These are phyloP conservation scores for Parelbella ahira DNA, from an alignment of 2,888 invertebrate genomes.

Conservation along the genomic window DNA sequence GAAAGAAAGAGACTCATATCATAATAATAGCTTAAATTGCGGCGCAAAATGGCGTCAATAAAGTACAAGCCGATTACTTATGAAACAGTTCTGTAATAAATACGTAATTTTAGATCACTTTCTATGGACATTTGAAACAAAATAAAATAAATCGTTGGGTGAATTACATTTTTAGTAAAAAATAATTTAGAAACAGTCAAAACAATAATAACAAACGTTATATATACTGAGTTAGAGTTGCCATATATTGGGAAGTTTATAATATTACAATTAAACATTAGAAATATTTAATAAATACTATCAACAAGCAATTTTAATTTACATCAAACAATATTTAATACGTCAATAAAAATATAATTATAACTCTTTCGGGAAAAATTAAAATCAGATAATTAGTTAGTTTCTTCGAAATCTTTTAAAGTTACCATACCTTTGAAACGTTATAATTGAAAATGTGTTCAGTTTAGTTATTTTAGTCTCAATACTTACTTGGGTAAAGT, in stretches of 20 bases:
- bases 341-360: too few relatives aligned
- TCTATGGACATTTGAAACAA: neutral
- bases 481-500: too few relatives aligned
- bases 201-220: conserved; percentile 23
- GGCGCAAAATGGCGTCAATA: conserved; percentile 70
- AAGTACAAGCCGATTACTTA: conserved; percentile 23
- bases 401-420: too few relatives aligned
- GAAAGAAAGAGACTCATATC: conserved; percentile 53
- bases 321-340: too few relatives aligned
- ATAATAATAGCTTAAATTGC: conserved; percentile 49
- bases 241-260: conserved; percentile 8
- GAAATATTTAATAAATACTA: too few relatives aligned
- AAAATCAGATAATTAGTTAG: too few relatives aligned
- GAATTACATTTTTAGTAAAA: neutral
- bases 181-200: conserved; percentile 6
- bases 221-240: conserved; percentile 26
- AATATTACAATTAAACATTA: too few relatives aligned
- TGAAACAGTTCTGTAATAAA: conserved; percentile 4
- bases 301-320: too few relatives aligned
- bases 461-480: too few relatives aligned
- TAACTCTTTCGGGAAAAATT: too few relatives aligned
- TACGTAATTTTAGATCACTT: conserved; percentile 1
- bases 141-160: neutral
- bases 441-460: too few relatives aligned
- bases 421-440: too few relatives aligned